Percentiles rank a stretch among this genome's conserved stretches.
Conservation (phyloP, 2,797 vertebrate genomes). For the Pseudochirops cupreus region DNA sequence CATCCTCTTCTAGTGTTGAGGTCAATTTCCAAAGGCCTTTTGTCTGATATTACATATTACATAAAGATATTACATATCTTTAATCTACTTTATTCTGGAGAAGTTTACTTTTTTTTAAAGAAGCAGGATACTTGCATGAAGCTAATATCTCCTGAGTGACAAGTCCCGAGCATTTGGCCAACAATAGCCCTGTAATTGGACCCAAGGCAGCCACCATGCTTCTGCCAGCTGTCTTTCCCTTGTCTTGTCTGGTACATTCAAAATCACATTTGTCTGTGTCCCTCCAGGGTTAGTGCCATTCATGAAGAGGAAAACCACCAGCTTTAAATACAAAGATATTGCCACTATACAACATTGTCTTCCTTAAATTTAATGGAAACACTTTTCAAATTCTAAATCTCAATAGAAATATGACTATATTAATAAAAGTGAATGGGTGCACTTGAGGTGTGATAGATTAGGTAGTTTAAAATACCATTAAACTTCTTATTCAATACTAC, state of each 20-base stretch:
- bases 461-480: neutral
- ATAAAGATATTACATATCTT: too few species aligned
- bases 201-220: neutral
- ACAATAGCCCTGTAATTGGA: neutral
- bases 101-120: neutral
- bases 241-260: neutral
- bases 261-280: neutral
- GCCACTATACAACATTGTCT: neutral
- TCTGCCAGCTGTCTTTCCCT: neutral
- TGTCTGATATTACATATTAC: too few species aligned
- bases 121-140: neutral
- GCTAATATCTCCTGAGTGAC: neutral
- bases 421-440: neutral
- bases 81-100: neutral
- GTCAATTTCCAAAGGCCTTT: neutral
- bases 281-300: neutral
- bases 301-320: neutral
- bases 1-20: neutral
- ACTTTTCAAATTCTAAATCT: neutral
- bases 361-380: neutral
- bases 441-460: neutral
- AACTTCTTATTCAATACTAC: neutral
- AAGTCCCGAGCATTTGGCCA: neutral
- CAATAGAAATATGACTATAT: neutral
- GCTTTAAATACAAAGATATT: neutral